Percentiles rank a stretch among this genome's conserved stretches.
Evolutionary conservation across 1,140 invertebrate species (phyloP).

Genomic region (Eulimnadia texana): DNA sequence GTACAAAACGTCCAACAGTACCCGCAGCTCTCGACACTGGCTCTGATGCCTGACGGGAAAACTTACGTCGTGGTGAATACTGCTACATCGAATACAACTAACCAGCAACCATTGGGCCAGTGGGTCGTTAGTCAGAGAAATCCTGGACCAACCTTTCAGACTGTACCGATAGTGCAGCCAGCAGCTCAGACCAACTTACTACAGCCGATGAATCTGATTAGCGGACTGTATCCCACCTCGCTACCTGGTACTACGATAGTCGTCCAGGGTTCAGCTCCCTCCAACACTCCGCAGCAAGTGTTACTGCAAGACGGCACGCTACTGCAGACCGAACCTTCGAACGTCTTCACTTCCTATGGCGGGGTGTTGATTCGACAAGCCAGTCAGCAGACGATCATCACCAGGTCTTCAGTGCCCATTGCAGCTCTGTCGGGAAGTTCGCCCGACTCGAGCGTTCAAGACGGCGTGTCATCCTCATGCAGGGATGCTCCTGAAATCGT

Average conservation of each 20-base stretch:
- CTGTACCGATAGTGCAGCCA: background rate
- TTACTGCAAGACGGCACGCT: conserved; percentile 35
- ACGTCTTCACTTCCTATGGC: conserved; percentile 31
- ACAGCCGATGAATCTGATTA: conserved; percentile 2
- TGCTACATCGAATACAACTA: conserved; percentile 15
- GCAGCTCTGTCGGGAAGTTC: background rate
- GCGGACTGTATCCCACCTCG: background rate
- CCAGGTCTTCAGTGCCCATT: background rate
- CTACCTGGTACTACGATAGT: background rate
- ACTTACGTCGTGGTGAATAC: conserved; percentile 16
- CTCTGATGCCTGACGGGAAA: conserved; percentile 42
- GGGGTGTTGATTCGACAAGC: conserved; percentile 31
- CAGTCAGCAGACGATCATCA: conserved; percentile 34
- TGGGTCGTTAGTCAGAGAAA: conserved; percentile 3
- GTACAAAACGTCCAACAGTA: conserved; percentile 12
- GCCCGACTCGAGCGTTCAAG: background rate
- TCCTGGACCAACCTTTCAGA: background rate
- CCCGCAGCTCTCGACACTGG: conserved; percentile 44
- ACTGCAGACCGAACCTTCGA: conserved; percentile 59
- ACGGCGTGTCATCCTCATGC: conserved; percentile 1
- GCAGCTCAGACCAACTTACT: background rate
- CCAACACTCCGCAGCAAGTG: background rate
- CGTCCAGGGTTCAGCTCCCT: background rate
- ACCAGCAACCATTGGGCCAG: background rate
- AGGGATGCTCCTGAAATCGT: background rate